phyloP scores from a whole-genome alignment of 2,888 invertebrate species.

The Megastigmus dorsalis region DNA sequence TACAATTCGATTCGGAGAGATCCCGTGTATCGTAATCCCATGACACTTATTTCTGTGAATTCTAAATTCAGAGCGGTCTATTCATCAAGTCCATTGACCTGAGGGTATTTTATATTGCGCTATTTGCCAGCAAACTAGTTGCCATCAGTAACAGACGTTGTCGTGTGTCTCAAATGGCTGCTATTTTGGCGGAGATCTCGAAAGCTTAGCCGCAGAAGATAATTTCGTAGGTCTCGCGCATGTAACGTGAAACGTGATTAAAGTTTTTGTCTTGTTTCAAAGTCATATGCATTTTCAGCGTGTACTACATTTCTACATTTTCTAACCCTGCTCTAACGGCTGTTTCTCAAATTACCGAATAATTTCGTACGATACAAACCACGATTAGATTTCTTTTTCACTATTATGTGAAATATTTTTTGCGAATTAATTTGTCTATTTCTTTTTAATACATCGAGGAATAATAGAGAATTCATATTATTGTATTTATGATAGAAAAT shows the following conservation, averaged over 20 bases:
- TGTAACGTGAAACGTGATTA: constrained; percentile 43
- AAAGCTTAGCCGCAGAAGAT: constrained; percentile 24
- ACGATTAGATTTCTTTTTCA: too few species aligned
- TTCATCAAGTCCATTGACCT: constrained; percentile 38
- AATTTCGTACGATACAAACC: too few species aligned
- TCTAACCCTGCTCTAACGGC: too few species aligned
- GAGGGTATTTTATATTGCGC: constrained; percentile 25
- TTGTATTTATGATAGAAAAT: too few species aligned
- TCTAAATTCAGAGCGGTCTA: background rate
- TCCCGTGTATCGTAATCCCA: too few species aligned
- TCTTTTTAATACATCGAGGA: too few species aligned
- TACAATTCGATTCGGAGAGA: too few species aligned
- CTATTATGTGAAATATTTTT: background rate
- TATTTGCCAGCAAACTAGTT: constrained; percentile 37
- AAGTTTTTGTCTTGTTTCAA: constrained; percentile 24
- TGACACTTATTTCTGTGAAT: background rate
- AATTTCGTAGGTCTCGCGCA: constrained; percentile 40
- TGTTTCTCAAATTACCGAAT: too few species aligned
- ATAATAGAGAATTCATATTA: too few species aligned
- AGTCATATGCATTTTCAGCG: background rate
- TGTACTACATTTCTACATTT: background rate
- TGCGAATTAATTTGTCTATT: too few species aligned
- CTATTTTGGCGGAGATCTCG: constrained; percentile 43
- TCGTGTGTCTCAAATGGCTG: constrained; percentile 27
- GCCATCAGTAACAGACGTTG: constrained; percentile 39